Evolutionary conservation across 2,888 invertebrate genomes (phyloP), one percentile per base, ranked within the genome.

Genomic region (Apodemia hepburni): DNA sequence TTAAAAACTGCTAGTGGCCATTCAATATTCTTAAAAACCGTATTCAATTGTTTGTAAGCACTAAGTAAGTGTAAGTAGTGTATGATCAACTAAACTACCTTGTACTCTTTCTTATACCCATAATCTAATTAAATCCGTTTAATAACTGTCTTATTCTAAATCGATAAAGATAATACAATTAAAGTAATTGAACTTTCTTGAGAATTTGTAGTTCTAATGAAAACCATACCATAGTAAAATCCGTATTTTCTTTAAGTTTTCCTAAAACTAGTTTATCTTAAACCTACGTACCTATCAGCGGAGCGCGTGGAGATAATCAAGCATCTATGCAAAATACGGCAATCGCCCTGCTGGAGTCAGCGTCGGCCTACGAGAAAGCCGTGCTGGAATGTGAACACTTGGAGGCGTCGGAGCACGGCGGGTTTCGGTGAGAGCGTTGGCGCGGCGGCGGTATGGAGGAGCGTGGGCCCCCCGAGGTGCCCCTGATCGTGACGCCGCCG

Each of bases 381-480:
- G 87, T 88, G 77, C 82, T 88, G 85, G 89, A 88, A 88, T 89
- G 88, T 86, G 90, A 91, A 77, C 83, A 85, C 74, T 77, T 84
- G 68, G 87, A 86, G 68, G 84, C 81, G 71, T 85, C 86, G 67
- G 86, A 87, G 78, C 80, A 83, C 84, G 87, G 88, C 67, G 88
- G 88, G 81, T 88, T 87, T 75, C 89, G 90, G 90, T 89, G 93
- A 81, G 93, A 90, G 67, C 92, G 92, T 79, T 92, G 92, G 76
- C 83, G 91, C 76, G 89, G 92, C 74, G 85, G 92, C 80, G 93
- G 89, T 77, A 93, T 93, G 79, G 93, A 92, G 68, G 93, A 93
- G 70, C 93, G 93, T 69, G 86, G 91, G 73, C 93, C 92, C 66
- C 84, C 84, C 66, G 90, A 89, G 75, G 83, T 84, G 83, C 90